Evolutionary conservation across 2,797 vertebrate genomes (phyloP).

Genomic region (Meda fulgida): DNA sequence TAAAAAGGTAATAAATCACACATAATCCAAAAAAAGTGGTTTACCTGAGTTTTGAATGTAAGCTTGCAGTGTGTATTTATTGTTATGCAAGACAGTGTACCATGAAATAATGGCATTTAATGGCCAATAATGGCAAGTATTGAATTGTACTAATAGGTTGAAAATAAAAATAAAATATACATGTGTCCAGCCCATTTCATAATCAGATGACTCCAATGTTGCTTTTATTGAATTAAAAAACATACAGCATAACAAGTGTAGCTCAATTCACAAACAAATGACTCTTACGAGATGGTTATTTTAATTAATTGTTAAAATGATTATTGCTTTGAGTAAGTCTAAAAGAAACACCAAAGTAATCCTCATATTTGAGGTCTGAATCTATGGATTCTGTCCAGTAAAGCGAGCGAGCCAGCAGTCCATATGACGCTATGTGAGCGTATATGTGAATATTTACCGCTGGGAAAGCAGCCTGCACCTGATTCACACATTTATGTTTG

Average conservation of each 20-base stretch:
- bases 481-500: conserved; percentile 29
- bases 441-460: neutral
- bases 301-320: neutral
- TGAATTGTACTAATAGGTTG: neutral
- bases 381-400: neutral
- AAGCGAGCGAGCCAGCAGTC: neutral
- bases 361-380: conserved; percentile 2
- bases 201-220: neutral
- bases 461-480: conserved; percentile 15
- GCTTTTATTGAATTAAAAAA: too few species aligned
- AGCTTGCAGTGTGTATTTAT: neutral
- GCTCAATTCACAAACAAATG: too few species aligned
- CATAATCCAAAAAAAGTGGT: neutral
- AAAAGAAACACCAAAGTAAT: neutral
- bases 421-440: neutral
- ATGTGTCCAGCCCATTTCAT: neutral
- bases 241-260: too few species aligned
- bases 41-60: neutral
- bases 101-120: too few species aligned
- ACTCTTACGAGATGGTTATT: neutral
- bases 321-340: neutral
- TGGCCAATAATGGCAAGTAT: neutral
- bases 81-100: neutral
- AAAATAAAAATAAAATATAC: neutral
- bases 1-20: neutral